phyloP scores from a whole-genome alignment of 2,888 invertebrate species.

The Ochropacha duplaris region DNA sequence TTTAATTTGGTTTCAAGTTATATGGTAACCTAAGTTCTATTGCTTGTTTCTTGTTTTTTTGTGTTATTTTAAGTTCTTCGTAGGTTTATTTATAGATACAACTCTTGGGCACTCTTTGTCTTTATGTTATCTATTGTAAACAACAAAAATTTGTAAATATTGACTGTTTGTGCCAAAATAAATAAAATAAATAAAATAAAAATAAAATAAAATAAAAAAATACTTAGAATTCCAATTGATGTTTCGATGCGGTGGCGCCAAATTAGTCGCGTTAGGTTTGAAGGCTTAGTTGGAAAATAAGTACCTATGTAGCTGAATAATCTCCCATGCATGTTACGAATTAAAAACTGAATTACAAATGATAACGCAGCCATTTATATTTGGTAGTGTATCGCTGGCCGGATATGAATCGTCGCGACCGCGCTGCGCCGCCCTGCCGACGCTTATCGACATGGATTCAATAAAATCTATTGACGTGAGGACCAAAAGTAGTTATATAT shows the following conservation, averaged over 20 bases:
- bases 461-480: slow-evolving; percentile 42
- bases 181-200: too few relatives aligned
- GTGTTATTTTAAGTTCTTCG: too few relatives aligned
- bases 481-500: slow-evolving; percentile 13
- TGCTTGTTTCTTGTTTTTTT: too few relatives aligned
- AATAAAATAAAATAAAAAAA: too few relatives aligned
- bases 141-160: too few relatives aligned
- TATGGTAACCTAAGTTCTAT: too few relatives aligned
- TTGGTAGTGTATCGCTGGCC: slow-evolving; percentile 51
- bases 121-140: too few relatives aligned
- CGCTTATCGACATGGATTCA: slow-evolving; percentile 59
- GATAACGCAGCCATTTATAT: slow-evolving; percentile 37
- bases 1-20: too few relatives aligned
- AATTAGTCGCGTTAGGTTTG: slow-evolving; percentile 15
- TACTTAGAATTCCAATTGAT: slow-evolving; percentile 27
- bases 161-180: too few relatives aligned
- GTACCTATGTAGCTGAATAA: too few relatives aligned
- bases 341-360: slow-evolving; percentile 32
- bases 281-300: background rate
- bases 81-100: too few relatives aligned
- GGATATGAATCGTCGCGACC: slow-evolving; percentile 65
- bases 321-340: background rate
- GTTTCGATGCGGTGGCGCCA: slow-evolving; percentile 47
- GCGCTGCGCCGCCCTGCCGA: slow-evolving; percentile 58
- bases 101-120: too few relatives aligned